Conservation (phyloP, 2,113 vertebrate genomes). For the Leptocoma aspasia region DNA sequence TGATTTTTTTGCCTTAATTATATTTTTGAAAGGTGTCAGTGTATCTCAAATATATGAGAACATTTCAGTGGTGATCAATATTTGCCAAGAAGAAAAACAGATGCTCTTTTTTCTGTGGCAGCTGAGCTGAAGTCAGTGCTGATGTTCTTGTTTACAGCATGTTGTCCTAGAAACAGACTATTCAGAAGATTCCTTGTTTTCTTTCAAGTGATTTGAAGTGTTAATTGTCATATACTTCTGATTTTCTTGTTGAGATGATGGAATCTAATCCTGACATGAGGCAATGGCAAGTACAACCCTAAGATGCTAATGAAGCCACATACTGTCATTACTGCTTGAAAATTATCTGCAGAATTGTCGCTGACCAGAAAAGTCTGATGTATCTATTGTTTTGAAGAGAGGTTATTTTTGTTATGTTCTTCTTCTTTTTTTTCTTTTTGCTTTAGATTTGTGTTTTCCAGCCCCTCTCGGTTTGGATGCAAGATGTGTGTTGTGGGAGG, state of each 20-base stretch:
- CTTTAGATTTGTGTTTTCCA: conserved; percentile 16
- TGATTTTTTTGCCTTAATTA: neutral
- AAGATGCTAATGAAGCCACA: neutral
- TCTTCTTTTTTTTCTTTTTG: neutral
- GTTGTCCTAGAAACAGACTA: neutral
- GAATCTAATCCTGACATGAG: neutral
- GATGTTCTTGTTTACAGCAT: neutral
- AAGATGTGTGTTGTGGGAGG: conserved; percentile 9
- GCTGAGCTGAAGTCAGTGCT: conserved; percentile 42
- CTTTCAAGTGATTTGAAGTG: neutral
- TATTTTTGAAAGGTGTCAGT: neutral
- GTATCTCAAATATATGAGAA: neutral
- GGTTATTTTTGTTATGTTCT: neutral
- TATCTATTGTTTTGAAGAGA: neutral
- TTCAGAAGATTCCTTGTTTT: neutral
- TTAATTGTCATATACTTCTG: neutral
- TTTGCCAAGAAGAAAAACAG: neutral
- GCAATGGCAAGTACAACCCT: neutral
- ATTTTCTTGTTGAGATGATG: neutral
- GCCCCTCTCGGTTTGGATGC: neutral
- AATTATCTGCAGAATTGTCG: neutral
- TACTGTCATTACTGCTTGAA: neutral
- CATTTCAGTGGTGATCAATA: neutral
- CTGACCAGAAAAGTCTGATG: neutral
- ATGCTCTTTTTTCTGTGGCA: neutral